Evolutionary conservation across 2,113 vertebrate species (phyloP).

Genomic region (Coptodon bakossiorum): DNA sequence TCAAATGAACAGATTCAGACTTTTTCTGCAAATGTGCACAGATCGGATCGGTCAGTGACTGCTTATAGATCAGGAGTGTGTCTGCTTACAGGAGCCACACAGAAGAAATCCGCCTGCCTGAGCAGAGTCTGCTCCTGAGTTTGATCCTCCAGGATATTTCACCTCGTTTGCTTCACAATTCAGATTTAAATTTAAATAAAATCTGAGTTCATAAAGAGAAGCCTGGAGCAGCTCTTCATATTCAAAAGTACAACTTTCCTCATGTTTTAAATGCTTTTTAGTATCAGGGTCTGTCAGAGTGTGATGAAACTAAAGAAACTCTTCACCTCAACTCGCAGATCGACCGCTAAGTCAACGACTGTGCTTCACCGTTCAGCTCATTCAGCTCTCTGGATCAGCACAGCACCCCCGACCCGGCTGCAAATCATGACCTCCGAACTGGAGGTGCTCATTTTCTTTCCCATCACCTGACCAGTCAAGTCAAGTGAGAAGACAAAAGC

Average conservation of each 20-base stretch:
- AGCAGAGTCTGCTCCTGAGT: not conserved
- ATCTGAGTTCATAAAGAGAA: not conserved
- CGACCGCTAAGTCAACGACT: rapidly evolving
- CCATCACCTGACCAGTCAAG: not conserved
- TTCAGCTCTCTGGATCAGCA: not conserved
- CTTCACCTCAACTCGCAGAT: not conserved
- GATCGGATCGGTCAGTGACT: rapidly evolving
- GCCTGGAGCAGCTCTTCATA: not conserved
- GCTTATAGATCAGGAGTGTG: not conserved
- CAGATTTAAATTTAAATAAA: not conserved
- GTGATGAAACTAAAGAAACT: not conserved
- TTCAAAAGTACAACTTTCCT: not conserved
- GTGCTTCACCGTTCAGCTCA: not conserved
- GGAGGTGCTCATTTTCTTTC: not conserved
- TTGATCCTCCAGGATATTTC: not conserved
- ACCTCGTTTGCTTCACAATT: not conserved
- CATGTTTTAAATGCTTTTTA: not conserved
- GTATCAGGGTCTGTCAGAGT: rapidly evolving
- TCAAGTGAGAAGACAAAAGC: not conserved
- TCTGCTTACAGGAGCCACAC: not conserved
- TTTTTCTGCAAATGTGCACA: not conserved
- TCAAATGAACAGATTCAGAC: not conserved
- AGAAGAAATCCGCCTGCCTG: not conserved
- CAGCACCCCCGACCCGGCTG: not conserved
- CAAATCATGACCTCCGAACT: rapidly evolving